Evolutionary conservation across 2,888 invertebrate species (phyloP), one percentile per base, ranked within the genome.

Genomic region (Ferrisia virgata): DNA sequence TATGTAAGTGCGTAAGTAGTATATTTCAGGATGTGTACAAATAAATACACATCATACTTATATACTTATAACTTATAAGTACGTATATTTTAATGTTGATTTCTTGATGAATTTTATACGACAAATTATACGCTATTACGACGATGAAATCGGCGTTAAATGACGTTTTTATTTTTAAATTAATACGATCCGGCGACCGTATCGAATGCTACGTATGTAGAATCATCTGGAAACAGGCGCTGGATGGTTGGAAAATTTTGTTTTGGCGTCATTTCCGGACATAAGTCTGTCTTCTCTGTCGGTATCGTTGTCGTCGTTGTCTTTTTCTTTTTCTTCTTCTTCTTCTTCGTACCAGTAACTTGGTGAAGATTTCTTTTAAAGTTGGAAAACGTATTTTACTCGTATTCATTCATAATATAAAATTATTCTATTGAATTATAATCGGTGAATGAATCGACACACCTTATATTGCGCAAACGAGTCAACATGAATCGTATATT

Each of bases 81-180:
- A 18, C 47, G 6, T 47, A n/a, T 13, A 69, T 28, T 69, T 31
- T 0, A 31, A 69, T 69, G 69, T 28, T 69, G 69, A 69, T 64
- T 64, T 28, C 28, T 64, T 28, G 58, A 25, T 15, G 64, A 64
- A 64, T 64, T 64, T 6, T 28, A 28, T 64, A 18, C 53, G 64
- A 28, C 64, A 28, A 64, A 64, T 64, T 64, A 64, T 64, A 64
- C 64, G 64, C 64, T 28, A 22, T 36, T 76, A 9, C 11, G 28
- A 76, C 36, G 72, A 76, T 76, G 72, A 33, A 76, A 76, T 76
- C 36, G 72, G 18, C 72, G 69, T 69, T 69, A 69, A 76, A 33
- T 76, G 72, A 36, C 33, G 33, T 18, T 76, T 76, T 36, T 36
- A 18, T 76, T 36, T 18, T 1, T 15, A 53, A 22, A 69, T 69